Base-by-base conservation (phyloP, 23 tunicate species). In the Styela plicata region DNA sequence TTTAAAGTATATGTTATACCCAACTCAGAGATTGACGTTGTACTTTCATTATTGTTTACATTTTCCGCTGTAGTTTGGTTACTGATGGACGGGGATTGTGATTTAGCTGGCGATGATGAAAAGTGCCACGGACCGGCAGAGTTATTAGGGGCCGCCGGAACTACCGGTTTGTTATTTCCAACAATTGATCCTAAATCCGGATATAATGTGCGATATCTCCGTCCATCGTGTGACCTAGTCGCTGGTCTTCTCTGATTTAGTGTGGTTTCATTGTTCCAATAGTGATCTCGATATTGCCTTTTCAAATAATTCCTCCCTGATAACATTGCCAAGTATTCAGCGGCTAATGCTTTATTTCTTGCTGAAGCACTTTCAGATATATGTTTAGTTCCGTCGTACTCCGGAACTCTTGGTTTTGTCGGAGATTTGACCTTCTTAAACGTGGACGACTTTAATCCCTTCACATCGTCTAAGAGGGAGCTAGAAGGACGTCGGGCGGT, bases 251-350 rank as follows among this genome's bases (percentile, higher is more conserved):
- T 53, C 17, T 67, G 31, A 27, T 44, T 23, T 1, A 5, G 21
- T 16, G 3, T 70, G 16, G 65, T 27, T 10, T 76, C 81, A 19
- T 27, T 76, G 66, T 31, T 24, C 81, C 81, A 44, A 53, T 76
- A 76, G 37, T 76, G 81, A 19, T 76, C 81, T 44, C 81, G 18
- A 65, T 76, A 76, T n/a, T 76, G 81, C 44, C 66, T 36, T 76
- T 2, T 52, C 29, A 76, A 53, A 76, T 37, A 76, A 0, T 76
- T 76, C 44, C 37, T 76, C 24, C 81, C 81, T 10, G 81, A 52
- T 53, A 76, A 76, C 81, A 76, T 76, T 25, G 52, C 64, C n/a
- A 76, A 24, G 1, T 76, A 76, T 53, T 76, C 81, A 7, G 66
- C 66, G 0, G 81, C 52, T 0, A 2, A 27, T 16, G 77, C 77